These are phyloP conservation scores for Pentalonia nigronervosa DNA, from an alignment of 1,140 invertebrate genomes.

Conservation along the genomic window DNA sequence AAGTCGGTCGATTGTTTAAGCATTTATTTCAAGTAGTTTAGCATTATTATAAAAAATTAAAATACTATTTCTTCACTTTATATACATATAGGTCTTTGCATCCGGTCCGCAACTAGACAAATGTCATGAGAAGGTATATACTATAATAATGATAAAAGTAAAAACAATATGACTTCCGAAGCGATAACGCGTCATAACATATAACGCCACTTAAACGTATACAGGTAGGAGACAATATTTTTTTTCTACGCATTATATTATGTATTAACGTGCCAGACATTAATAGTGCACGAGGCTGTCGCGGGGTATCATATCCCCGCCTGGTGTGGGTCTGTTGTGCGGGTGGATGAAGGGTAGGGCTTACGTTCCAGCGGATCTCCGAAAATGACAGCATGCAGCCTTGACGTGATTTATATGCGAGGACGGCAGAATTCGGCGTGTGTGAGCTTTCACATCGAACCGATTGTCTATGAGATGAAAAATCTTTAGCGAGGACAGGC, in stretches of 20 bases:
- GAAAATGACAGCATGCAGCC: background rate
- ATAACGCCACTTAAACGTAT: background rate
- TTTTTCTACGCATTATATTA: background rate
- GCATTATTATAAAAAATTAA: no score
- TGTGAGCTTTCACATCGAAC: background rate
- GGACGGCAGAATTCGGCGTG: background rate
- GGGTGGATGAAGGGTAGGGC: background rate
- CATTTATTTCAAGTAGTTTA: no score
- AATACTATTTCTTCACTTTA: background rate
- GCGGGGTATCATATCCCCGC: background rate
- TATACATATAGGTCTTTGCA: background rate
- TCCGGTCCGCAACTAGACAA: background rate
- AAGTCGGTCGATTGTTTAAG: no score
- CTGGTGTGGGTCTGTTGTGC: background rate
- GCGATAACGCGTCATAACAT: background rate
- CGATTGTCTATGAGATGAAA: background rate
- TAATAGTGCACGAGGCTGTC: constrained; percentile 6
- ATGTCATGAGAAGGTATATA: background rate
- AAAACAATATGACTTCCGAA: background rate
- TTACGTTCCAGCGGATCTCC: constrained; percentile 3
- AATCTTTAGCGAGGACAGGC: background rate
- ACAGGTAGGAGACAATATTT: background rate
- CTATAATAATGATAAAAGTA: background rate
- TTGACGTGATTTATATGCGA: background rate
- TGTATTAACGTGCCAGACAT: background rate